A percentile compares a stretch with the other conserved stretches of the same genome.
Evolutionary conservation across 2,113 vertebrate genomes (phyloP).

Genomic region (Cavia porcellus): DNA sequence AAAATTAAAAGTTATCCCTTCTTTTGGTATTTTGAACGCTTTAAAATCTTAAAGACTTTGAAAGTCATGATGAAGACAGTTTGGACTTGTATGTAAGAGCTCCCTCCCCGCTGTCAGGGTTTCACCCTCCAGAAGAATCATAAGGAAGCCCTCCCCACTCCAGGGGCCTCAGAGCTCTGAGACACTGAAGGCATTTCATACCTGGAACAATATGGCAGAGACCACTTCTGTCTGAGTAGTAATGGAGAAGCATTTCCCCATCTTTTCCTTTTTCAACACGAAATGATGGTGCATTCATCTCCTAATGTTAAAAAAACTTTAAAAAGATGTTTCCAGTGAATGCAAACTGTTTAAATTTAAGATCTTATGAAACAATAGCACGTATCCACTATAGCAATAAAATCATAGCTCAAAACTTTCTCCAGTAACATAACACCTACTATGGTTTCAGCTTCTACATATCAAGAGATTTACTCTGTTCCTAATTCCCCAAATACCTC

Average conservation of each 20-base stretch:
- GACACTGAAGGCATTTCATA: conserved; percentile 46
- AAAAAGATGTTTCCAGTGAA: neutral
- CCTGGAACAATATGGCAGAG: conserved; percentile 89
- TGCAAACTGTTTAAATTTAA: neutral
- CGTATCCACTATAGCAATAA: neutral
- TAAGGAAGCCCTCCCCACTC: neutral
- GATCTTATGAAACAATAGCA: neutral
- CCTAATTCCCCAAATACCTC: neutral
- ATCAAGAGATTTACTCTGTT: neutral
- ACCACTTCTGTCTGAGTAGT: conserved; percentile 89
- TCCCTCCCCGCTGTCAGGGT: rapidly evolving
- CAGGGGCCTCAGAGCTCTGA: neutral
- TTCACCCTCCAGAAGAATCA: neutral
- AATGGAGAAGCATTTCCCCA: conserved; percentile 88
- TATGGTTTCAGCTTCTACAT: neutral
- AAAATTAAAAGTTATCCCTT: conserved; percentile 12
- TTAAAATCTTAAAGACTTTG: neutral
- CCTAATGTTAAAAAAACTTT: conserved; percentile 79
- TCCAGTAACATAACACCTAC: neutral
- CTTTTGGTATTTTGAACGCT: neutral
- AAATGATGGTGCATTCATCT: conserved; percentile 91
- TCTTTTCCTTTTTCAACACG: conserved; percentile 86
- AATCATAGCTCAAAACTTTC: neutral
- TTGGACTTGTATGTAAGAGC: neutral
- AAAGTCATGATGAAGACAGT: neutral